phyloP scores from a whole-genome alignment of 2,888 invertebrate genomes.

The Lypha dubia region DNA sequence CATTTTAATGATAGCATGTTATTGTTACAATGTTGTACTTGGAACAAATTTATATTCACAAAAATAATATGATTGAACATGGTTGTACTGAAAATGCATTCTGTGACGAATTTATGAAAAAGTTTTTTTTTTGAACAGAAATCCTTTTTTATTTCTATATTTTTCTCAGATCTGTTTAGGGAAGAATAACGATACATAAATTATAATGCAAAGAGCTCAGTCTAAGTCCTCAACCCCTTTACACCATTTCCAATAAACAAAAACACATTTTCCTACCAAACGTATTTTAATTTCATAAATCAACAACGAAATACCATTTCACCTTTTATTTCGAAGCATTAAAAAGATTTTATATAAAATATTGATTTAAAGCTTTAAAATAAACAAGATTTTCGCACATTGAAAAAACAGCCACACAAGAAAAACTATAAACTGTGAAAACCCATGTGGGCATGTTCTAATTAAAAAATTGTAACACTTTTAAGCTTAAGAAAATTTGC shows the following conservation, averaged over 20 bases:
- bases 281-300: slow-evolving; percentile 45
- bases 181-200: not conserved
- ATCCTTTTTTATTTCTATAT: too few species aligned
- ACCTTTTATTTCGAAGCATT: not conserved
- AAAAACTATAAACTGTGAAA: slow-evolving; percentile 64
- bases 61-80: too few species aligned
- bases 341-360: slow-evolving; percentile 7
- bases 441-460: slow-evolving; percentile 64
- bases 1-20: too few species aligned
- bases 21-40: too few species aligned
- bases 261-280: not conserved
- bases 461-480: slow-evolving; percentile 69
- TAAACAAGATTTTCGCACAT: slow-evolving; percentile 75
- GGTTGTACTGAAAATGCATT: too few species aligned
- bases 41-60: too few species aligned
- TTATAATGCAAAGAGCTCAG: not conserved
- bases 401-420: not conserved
- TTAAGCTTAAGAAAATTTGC: slow-evolving; percentile 67
- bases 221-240: not conserved
- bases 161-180: too few species aligned
- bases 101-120: too few species aligned
- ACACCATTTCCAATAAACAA: not conserved
- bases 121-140: too few species aligned
- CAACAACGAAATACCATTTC: slow-evolving; percentile 56
- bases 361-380: slow-evolving; percentile 73